phyloP scores from a whole-genome alignment of 2,797 vertebrate genomes.

The Amniataba percoides region DNA sequence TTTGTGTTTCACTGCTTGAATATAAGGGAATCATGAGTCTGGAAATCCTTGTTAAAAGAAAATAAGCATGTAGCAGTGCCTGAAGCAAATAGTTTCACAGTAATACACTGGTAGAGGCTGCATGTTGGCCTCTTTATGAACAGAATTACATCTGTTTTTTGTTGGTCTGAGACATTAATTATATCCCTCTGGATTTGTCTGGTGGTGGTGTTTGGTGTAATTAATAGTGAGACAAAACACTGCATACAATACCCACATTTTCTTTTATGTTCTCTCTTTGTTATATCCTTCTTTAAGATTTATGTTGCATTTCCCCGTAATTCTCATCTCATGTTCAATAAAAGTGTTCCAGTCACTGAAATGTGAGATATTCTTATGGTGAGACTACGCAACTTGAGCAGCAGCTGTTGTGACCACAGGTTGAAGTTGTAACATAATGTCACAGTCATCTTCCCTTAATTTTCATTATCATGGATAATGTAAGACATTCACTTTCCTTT shows the following conservation, averaged over 20 bases:
- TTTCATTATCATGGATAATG: neutral
- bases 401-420: neutral
- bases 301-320: slow-evolving; percentile 3
- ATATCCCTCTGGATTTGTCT: slow-evolving; percentile 69
- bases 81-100: slow-evolving; percentile 77
- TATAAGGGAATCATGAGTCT: slow-evolving; percentile 41
- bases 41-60: slow-evolving; percentile 72
- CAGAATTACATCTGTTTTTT: slow-evolving; percentile 82
- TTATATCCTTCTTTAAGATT: neutral
- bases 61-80: slow-evolving; percentile 71
- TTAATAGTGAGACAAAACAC: slow-evolving; percentile 52
- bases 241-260: slow-evolving; percentile 32
- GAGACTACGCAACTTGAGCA: neutral
- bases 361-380: neutral
- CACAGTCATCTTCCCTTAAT: neutral
- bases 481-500: neutral
- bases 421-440: neutral
- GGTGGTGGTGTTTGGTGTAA: slow-evolving; percentile 48
- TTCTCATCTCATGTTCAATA: slow-evolving; percentile 15
- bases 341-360: neutral
- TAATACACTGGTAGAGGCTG: slow-evolving; percentile 72
- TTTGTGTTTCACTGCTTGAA: slow-evolving; percentile 52
- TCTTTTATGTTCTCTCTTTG: slow-evolving; percentile 20
- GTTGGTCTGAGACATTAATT: slow-evolving; percentile 79
- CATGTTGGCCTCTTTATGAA: slow-evolving; percentile 78